These are phyloP conservation scores for Eupsilia transversa DNA, from an alignment of 2,888 invertebrate genomes.

Conservation along the genomic window DNA sequence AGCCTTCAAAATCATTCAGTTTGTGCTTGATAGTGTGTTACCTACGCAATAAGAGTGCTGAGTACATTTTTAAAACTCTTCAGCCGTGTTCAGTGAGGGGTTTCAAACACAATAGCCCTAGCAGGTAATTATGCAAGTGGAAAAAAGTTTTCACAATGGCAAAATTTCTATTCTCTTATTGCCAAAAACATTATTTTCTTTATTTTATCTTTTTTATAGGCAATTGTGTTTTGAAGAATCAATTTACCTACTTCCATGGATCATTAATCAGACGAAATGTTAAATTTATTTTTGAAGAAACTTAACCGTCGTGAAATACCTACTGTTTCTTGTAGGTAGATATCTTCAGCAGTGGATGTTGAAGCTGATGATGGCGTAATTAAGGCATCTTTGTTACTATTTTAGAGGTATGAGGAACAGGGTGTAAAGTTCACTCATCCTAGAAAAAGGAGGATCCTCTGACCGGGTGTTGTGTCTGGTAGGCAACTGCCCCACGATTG, in stretches of 20 bases:
- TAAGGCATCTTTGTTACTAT: background rate
- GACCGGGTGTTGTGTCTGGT: too few relatives aligned
- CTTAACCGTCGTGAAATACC: background rate
- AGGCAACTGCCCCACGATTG: too few relatives aligned
- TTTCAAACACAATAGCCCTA: conserved; percentile 7
- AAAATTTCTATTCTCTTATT: conserved; percentile 11
- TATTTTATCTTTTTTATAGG: background rate
- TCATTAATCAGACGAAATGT: background rate
- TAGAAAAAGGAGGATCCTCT: too few relatives aligned
- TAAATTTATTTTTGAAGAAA: background rate
- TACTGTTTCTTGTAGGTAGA: background rate
- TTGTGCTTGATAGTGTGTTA: too few relatives aligned
- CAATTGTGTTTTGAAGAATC: background rate
- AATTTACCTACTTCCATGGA: background rate
- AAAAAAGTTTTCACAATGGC: conserved; percentile 13
- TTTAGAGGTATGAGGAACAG: too few relatives aligned
- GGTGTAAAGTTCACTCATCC: too few relatives aligned
- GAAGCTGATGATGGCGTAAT: background rate
- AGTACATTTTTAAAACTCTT: background rate
- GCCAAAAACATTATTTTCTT: conserved; percentile 17
- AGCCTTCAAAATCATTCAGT: too few relatives aligned
- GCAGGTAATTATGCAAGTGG: background rate
- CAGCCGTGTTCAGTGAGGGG: background rate
- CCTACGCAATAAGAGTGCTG: too few relatives aligned
- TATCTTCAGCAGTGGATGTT: background rate